Evolutionary conservation across 1,140 invertebrate genomes (phyloP).

Genomic region (Sipha flava): DNA sequence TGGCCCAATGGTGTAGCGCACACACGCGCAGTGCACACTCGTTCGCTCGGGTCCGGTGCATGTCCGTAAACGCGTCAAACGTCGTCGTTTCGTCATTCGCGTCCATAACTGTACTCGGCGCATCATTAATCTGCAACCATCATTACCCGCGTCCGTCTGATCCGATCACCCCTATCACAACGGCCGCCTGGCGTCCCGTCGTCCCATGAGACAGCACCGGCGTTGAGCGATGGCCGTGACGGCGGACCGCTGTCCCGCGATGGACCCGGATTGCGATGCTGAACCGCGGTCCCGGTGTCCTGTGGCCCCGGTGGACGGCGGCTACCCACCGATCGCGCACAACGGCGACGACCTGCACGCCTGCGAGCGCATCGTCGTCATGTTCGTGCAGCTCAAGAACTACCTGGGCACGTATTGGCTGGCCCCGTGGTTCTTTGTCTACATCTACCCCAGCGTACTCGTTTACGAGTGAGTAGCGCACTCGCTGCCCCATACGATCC

Average conservation of each 20-base stretch:
- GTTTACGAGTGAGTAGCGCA: constrained; percentile 8
- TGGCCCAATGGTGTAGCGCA: not conserved
- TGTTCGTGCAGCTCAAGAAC: not conserved
- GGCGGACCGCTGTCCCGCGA: too few species aligned
- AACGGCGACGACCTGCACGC: not conserved
- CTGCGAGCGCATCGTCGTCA: not conserved
- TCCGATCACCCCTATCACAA: too few species aligned
- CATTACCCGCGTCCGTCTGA: too few species aligned
- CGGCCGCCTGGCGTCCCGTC: too few species aligned
- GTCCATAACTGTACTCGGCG: too few species aligned
- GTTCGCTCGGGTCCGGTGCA: not conserved
- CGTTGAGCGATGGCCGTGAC: not conserved
- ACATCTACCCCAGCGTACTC: constrained; percentile 5
- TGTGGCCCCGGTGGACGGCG: not conserved
- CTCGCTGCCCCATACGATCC: too few species aligned
- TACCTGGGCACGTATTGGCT: constrained; percentile 3
- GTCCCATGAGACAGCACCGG: too few species aligned
- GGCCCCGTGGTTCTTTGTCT: not conserved
- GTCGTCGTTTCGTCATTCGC: not conserved
- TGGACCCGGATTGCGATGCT: too few species aligned
- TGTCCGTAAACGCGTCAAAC: not conserved
- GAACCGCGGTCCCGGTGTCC: not conserved
- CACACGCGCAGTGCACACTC: not conserved
- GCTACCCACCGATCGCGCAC: not conserved
- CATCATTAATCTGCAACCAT: too few species aligned